Percentiles rank a stretch among this genome's conserved stretches.
Conservation (phyloP, 2,888 invertebrate genomes). For the Periphyllus acericola region DNA sequence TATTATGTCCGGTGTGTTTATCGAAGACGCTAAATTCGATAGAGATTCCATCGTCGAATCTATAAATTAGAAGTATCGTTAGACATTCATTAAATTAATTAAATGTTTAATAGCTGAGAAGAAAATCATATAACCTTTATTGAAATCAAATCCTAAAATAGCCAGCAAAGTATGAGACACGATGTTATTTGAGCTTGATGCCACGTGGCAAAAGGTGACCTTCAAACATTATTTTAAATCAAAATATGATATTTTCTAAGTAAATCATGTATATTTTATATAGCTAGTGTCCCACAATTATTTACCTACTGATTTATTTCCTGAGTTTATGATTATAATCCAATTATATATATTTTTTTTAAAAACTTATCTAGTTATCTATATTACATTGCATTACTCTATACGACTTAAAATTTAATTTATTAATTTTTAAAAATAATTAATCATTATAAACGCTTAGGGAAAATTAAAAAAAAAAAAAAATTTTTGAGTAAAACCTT, state of each 20-base stretch:
- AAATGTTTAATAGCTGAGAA: no score
- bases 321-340: no score
- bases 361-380: no score
- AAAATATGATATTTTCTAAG: background rate
- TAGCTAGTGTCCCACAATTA: no score
- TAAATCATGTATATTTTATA: background rate
- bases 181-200: constrained; percentile 33
- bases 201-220: constrained; percentile 29
- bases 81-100: background rate
- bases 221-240: constrained; percentile 1
- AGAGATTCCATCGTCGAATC: constrained; percentile 20
- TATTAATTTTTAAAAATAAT: no score
- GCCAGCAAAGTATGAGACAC: constrained; percentile 31
- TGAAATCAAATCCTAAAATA: constrained; percentile 25
- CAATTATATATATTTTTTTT: no score
- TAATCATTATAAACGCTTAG: no score
- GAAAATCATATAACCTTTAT: constrained; percentile 33
- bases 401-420: no score
- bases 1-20: constrained; percentile 33
- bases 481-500: background rate
- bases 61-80: background rate
- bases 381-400: no score
- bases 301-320: no score
- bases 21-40: background rate
- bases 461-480: background rate